These are phyloP conservation scores for Galeopterus variegatus DNA, from an alignment of 2,113 vertebrate species.

Conservation along the genomic window DNA sequence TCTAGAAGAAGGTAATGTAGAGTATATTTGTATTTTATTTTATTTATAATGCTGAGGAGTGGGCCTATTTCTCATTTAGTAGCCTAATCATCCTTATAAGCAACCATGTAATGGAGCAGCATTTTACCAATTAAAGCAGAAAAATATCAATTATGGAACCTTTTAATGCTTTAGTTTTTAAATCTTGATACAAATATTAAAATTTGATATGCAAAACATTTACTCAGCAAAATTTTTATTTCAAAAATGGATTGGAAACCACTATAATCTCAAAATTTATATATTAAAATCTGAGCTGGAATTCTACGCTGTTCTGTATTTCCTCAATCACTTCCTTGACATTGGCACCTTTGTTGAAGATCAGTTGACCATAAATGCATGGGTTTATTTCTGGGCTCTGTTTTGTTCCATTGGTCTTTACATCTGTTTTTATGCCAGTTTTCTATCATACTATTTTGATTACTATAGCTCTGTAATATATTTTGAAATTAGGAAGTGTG, in stretches of 20 bases:
- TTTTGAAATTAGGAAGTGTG: too few relatives aligned
- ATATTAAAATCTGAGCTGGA: not conserved
- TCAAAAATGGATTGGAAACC: not conserved
- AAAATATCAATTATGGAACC: too few relatives aligned
- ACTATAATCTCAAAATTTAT: not conserved
- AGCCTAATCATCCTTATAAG: not conserved
- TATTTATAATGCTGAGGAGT: not conserved
- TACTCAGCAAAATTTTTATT: not conserved
- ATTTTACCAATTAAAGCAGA: not conserved
- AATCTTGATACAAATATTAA: not conserved
- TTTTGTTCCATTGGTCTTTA: too few relatives aligned
- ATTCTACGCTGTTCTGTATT: not conserved
- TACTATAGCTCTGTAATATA: too few relatives aligned
- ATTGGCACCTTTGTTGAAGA: too few relatives aligned
- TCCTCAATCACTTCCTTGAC: not conserved
- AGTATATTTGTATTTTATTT: not conserved
- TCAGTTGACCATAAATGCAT: too few relatives aligned
- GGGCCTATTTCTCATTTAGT: not conserved
- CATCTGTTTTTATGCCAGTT: too few relatives aligned
- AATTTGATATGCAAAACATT: not conserved
- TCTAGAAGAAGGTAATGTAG: slow-evolving; percentile 90
- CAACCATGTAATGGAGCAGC: not conserved
- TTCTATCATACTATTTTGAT: too few relatives aligned
- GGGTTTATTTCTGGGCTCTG: too few relatives aligned
- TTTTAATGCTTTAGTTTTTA: not conserved